A percentile compares a stretch with the other conserved stretches of the same genome.
These are phyloP conservation scores for Caranx melampygus DNA, from an alignment of 2,113 vertebrate species.

Conservation along the genomic window DNA sequence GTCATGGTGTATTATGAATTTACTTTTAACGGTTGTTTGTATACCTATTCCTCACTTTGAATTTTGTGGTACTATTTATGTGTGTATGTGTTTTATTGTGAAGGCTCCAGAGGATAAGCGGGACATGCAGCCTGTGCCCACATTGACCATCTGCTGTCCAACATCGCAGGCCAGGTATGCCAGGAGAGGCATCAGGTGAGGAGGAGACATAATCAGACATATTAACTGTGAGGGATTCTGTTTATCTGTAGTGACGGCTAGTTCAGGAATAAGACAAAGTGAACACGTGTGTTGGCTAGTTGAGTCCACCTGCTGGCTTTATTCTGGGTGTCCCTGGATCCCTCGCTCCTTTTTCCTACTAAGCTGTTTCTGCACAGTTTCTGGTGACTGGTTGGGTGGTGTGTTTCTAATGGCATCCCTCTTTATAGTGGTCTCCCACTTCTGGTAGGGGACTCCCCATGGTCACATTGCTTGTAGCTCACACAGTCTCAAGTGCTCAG, in stretches of 20 bases:
- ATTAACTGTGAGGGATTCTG: neutral
- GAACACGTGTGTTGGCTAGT: too few species aligned
- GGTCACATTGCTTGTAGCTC: too few species aligned
- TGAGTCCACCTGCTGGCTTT: too few species aligned
- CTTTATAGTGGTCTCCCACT: too few species aligned
- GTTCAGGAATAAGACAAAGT: too few species aligned
- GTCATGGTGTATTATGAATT: neutral
- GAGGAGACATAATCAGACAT: neutral
- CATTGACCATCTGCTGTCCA: constrained; percentile 96
- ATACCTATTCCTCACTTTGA: neutral
- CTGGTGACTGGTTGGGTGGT: too few species aligned
- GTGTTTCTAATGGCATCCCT: too few species aligned
- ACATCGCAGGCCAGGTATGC: constrained; percentile 90
- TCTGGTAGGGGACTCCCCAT: too few species aligned
- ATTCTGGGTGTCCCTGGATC: too few species aligned
- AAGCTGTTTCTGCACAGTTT: too few species aligned
- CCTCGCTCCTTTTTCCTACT: too few species aligned
- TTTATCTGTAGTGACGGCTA: neutral
- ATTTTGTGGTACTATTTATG: neutral
- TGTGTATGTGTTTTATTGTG: constrained; percentile 10
- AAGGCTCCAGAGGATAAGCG: constrained; percentile 91
- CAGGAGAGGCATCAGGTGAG: constrained; percentile 91
- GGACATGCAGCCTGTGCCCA: constrained; percentile 89
- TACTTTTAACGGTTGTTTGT: neutral
- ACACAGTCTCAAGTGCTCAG: too few species aligned